Percentiles rank a stretch among this genome's conserved stretches.
These are phyloP conservation scores for Leptobrachium leishanense DNA, from an alignment of 2,113 vertebrate genomes.

Conservation along the genomic window DNA sequence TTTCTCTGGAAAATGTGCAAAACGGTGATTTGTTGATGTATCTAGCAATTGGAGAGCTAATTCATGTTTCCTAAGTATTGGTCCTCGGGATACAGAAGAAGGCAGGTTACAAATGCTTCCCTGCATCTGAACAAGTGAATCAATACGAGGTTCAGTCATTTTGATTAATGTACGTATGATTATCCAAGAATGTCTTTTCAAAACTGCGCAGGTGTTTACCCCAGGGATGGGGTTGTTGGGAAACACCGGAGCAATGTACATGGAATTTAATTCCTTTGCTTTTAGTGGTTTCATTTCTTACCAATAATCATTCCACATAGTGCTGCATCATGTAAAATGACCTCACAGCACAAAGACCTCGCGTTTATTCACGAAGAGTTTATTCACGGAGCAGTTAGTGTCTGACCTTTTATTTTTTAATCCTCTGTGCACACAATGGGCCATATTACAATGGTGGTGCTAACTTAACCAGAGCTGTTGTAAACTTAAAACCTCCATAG, in stretches of 20 bases:
- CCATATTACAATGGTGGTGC: too few species aligned
- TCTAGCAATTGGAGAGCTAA: not conserved
- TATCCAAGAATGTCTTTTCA: not conserved
- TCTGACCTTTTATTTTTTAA: too few species aligned
- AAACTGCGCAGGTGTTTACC: not conserved
- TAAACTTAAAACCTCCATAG: too few species aligned
- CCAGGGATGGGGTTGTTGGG: not conserved
- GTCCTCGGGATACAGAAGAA: not conserved
- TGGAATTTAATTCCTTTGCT: not conserved
- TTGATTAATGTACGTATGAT: not conserved
- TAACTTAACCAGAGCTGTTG: too few species aligned
- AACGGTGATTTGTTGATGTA: not conserved
- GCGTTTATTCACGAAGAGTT: too few species aligned
- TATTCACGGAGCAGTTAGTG: too few species aligned
- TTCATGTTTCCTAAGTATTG: not conserved
- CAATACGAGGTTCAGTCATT: not conserved
- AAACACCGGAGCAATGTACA: not conserved
- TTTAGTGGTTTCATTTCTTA: not conserved
- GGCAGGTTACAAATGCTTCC: not conserved
- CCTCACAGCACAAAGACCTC: too few species aligned
- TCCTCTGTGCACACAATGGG: too few species aligned
- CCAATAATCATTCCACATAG: not conserved
- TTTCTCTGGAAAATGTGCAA: not conserved
- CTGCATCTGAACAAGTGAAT: not conserved
- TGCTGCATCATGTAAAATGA: too few species aligned